Conservation (phyloP, 2,888 invertebrate species). For the Thera britannica region DNA sequence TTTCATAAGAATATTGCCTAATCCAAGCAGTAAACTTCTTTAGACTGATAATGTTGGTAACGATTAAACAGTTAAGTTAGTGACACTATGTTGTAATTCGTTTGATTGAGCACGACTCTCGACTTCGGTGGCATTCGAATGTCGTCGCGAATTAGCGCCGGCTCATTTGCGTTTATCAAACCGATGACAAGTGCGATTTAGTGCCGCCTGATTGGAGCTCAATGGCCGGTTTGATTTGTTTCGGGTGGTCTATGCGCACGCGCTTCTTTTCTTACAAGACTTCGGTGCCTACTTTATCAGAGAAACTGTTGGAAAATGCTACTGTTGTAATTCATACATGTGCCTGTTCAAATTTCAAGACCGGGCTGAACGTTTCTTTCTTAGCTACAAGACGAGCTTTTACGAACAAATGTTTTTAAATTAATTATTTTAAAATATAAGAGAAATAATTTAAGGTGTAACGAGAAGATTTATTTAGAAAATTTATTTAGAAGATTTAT, state of each 20-base stretch:
- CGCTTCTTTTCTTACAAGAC: background rate
- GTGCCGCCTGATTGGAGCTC: slow-evolving; percentile 49
- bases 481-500: too few relatives aligned
- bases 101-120: slow-evolving; percentile 39
- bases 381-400: too few relatives aligned
- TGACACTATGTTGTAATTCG: slow-evolving; percentile 40
- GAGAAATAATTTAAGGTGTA: too few relatives aligned
- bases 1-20: too few relatives aligned
- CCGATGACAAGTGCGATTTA: slow-evolving; percentile 56
- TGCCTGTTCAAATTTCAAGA: too few relatives aligned
- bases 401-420: too few relatives aligned
- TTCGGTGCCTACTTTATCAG: background rate
- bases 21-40: too few relatives aligned
- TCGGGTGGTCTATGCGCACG: slow-evolving; percentile 37
- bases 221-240: slow-evolving; percentile 31
- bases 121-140: slow-evolving; percentile 57
- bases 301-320: background rate
- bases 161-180: slow-evolving; percentile 58
- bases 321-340: background rate
- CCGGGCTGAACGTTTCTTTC: too few relatives aligned
- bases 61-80: background rate
- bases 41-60: too few relatives aligned
- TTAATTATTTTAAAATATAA: too few relatives aligned
- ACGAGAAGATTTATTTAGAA: too few relatives aligned
- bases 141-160: slow-evolving; percentile 52